Evolutionary conservation across 2,113 vertebrate genomes (phyloP).

Genomic region (Stictonetta naevosa): DNA sequence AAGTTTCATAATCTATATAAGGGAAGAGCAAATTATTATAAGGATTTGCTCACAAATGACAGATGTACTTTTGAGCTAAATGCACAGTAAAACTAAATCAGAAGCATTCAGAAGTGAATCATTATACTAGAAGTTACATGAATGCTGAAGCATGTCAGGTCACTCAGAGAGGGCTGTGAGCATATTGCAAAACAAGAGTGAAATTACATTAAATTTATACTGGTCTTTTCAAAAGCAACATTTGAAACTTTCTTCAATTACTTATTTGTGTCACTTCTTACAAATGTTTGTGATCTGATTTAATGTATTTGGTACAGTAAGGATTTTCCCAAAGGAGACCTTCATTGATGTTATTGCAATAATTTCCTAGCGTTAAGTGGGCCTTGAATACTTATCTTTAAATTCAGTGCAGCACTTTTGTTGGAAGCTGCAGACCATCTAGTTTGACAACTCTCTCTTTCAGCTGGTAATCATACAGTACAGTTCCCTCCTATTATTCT

Average conservation of each 20-base stretch:
- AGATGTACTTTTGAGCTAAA: background rate
- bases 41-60: background rate
- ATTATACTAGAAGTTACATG: background rate
- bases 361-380: background rate
- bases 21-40: background rate
- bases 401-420: background rate
- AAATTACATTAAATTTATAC: constrained; percentile 49
- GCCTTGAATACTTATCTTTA: background rate
- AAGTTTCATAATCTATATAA: background rate
- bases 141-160: constrained; percentile 31
- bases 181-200: constrained; percentile 27
- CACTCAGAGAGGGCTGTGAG: background rate
- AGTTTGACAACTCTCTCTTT: background rate
- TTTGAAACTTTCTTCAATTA: constrained; percentile 12
- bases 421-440: background rate
- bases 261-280: background rate
- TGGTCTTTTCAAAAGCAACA: constrained; percentile 32
- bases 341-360: background rate
- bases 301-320: background rate
- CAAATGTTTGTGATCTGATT: background rate
- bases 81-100: background rate
- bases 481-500: background rate
- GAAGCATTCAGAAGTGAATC: background rate
- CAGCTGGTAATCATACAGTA: background rate
- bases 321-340: background rate